A percentile compares a stretch with the other conserved stretches of the same genome.
These are phyloP conservation scores for Pseudonaja textilis DNA, from an alignment of 2,113 vertebrate genomes.

Conservation along the genomic window DNA sequence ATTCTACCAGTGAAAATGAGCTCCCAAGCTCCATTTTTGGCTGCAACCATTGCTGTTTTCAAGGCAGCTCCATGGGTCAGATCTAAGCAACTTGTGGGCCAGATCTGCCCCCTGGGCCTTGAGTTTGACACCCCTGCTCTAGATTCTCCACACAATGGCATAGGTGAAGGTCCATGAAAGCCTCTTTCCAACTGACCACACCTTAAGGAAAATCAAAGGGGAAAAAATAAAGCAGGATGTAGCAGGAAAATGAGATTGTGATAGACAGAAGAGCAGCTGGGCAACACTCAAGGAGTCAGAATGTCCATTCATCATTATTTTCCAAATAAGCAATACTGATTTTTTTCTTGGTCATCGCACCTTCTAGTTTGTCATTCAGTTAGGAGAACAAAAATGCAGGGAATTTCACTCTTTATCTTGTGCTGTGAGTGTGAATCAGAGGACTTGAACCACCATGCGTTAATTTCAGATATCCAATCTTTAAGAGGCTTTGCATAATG, in stretches of 20 bases:
- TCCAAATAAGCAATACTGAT: neutral
- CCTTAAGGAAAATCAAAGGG: neutral
- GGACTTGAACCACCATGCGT: too few species aligned
- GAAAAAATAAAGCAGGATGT: neutral
- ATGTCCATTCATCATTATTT: neutral
- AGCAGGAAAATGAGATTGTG: neutral
- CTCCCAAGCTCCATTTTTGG: too few species aligned
- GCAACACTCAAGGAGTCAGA: neutral
- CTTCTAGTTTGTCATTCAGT: neutral
- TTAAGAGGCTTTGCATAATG: neutral
- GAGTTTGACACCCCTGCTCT: neutral
- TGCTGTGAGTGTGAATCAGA: neutral
- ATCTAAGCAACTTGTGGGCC: too few species aligned
- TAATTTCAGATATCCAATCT: neutral
- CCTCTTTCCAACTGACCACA: neutral
- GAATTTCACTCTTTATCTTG: neutral
- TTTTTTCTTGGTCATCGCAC: neutral
- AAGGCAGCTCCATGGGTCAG: too few species aligned
- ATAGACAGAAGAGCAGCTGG: neutral
- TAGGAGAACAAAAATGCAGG: neutral
- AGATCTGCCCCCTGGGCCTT: too few species aligned
- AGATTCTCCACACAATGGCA: neutral
- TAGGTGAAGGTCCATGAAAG: neutral
- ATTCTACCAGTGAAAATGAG: too few species aligned
- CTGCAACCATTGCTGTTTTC: too few species aligned